phyloP scores from a whole-genome alignment of 2,888 invertebrate genomes.

The Torymus texanus region DNA sequence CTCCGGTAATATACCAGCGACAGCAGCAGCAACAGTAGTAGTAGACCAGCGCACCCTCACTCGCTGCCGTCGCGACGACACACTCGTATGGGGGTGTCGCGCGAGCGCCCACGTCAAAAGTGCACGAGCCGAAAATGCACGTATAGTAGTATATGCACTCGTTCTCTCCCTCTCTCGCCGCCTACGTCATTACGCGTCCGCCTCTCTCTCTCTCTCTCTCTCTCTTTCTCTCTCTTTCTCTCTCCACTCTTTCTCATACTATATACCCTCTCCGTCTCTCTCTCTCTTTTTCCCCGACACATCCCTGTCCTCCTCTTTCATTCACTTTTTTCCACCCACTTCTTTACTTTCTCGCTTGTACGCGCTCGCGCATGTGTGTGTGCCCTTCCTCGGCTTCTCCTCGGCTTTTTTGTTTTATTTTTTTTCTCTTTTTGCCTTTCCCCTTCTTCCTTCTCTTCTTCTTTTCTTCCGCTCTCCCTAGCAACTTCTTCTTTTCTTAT shows the following conservation, averaged over 20 bases:
- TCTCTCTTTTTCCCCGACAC: neutral
- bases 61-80: slow-evolving; percentile 25
- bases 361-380: neutral
- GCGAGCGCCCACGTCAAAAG: slow-evolving; percentile 36
- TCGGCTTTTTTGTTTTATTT: neutral
- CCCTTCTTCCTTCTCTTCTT: neutral
- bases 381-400: slow-evolving; percentile 25
- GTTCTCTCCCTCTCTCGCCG: neutral
- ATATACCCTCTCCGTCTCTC: neutral
- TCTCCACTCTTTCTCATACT: neutral
- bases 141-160: slow-evolving; percentile 27
- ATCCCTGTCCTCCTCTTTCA: slow-evolving; percentile 20
- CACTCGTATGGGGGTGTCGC: slow-evolving; percentile 39
- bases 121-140: slow-evolving; percentile 52
- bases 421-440: neutral
- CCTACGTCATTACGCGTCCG: neutral
- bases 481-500: slow-evolving; percentile 17
- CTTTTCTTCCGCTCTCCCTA: slow-evolving; percentile 1
- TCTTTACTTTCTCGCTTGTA: slow-evolving; percentile 1
- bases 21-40: no score
- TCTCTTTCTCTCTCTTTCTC: neutral
- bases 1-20: no score
- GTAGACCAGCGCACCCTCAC: no score
- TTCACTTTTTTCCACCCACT: slow-evolving; percentile 29
- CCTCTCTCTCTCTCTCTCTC: neutral